Evolutionary conservation across 2,888 invertebrate species (phyloP), one percentile per base, ranked within the genome.

Genomic region (Oscheius sp.): DNA sequence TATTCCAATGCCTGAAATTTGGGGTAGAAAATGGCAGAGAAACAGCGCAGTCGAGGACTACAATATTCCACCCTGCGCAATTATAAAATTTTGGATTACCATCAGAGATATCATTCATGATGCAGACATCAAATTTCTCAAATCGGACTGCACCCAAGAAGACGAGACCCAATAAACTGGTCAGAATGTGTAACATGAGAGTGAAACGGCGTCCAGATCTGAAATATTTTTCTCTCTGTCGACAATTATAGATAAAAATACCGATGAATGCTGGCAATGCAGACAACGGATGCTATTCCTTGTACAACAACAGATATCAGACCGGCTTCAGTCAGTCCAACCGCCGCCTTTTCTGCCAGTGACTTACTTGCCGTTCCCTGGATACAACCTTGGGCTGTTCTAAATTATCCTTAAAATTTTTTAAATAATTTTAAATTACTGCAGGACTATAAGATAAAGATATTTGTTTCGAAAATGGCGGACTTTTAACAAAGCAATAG

Each of bases 41-140:
- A n/a, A n/a, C n/a, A n/a, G n/a, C n/a, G n/a, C n/a, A n/a, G n/a
- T n/a, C n/a, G n/a, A n/a, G n/a, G n/a, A n/a, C n/a, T n/a, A n/a
- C n/a, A n/a, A n/a, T n/a, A n/a, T n/a, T n/a, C n/a, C n/a, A n/a
- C n/a, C n/a, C n/a, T n/a, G n/a, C n/a, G n/a, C n/a, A 9, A 35
- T 9, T 35, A 35, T 35, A 35, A 49, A 21, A 13, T 49, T 16
- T 13, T 13, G 45, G 49, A 13, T 13, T 16, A 16, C n/a, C 21
- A 18, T 49, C 13, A 7, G 49, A 49, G 13, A 21, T 49, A 49
- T 35, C 35, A 3, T 35, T 35, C 49, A 49, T 49, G 18, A 16
- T 49, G 23, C 55, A 55, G 25, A 55, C 21, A 55, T 55, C 55
- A 21, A 55, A 55, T 55, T 13, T 21, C 25, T 55, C 55, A 2